Base-by-base conservation (phyloP, 37 sponge, comb jelly and placozoan genomes). In the Cliona cf. orientalis region DNA sequence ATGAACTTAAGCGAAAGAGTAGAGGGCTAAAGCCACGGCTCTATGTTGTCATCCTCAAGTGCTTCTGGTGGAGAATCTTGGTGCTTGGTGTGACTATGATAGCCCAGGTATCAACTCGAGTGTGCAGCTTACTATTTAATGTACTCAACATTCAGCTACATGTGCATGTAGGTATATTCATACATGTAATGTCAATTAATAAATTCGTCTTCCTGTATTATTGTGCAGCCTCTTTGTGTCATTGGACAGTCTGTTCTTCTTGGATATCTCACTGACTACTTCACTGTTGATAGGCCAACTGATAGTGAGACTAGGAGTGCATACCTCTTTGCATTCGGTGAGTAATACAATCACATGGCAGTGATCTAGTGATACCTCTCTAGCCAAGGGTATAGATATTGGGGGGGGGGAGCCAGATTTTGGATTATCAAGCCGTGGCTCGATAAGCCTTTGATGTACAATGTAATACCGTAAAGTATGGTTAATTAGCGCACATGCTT, bases 301-400 rank as follows among this genome's bases (percentile, higher is more conserved):
- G 32, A 61, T 46, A 57, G 69, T n/a, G 84, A 77, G n/a, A 84
- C 79, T 21, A 73, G 78, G 28, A 71, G 66, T 74, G 87, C 94
- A 23, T 89, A 90, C 57, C 87, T 93, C 22, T 86, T 75, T 74
- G 87, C 90, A 33, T 23, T 61, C 29, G 87, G 91, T 68, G 36
- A 73, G 57, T 46, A 5, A 22, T n/a, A 39, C 43, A 2, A 26
- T 21, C n/a, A n/a, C n/a, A n/a, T n/a, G n/a, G n/a, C n/a, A n/a
- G n/a, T n/a, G n/a, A n/a, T n/a, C n/a, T n/a, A n/a, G n/a, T n/a
- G n/a, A n/a, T n/a, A n/a, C n/a, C n/a, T n/a, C n/a, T n/a, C n/a
- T n/a, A n/a, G n/a, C n/a, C n/a, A n/a, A n/a, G n/a, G n/a, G n/a
- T n/a, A n/a, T n/a, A n/a, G n/a, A n/a, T n/a, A n/a, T n/a, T n/a